Conservation (phyloP, 2,797 vertebrate genomes). For the Cyclopterus lumpus region DNA sequence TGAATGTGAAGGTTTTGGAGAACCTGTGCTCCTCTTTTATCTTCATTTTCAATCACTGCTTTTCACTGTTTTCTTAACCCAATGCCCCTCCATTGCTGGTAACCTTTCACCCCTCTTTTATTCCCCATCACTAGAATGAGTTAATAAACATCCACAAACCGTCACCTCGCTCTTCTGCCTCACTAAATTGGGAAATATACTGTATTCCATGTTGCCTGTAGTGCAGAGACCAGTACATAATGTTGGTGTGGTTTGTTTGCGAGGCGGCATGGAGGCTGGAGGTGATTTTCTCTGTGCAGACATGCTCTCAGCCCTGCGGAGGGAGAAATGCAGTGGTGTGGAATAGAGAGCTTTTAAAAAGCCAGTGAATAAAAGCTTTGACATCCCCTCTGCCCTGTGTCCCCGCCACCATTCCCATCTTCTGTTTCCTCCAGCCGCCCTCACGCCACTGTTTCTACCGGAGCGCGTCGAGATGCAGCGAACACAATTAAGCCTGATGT, state of each 20-base stretch:
- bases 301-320: slow-evolving; percentile 48
- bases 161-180: not conserved
- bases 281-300: slow-evolving; percentile 57
- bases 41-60: slow-evolving; percentile 7
- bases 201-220: slow-evolving; percentile 17
- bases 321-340: slow-evolving; percentile 48
- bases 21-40: slow-evolving; percentile 1
- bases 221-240: slow-evolving; percentile 27
- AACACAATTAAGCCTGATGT: slow-evolving; percentile 77
- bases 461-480: slow-evolving; percentile 61
- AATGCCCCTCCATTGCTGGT: not conserved
- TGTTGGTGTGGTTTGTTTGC: slow-evolving; percentile 44
- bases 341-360: slow-evolving; percentile 80
- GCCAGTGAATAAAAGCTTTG: slow-evolving; percentile 84
- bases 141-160: slow-evolving; percentile 7
- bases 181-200: slow-evolving; percentile 11
- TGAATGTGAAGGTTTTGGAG: not conserved
- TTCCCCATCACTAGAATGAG: slow-evolving; percentile 17
- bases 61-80: slow-evolving; percentile 3
- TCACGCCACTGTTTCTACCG: slow-evolving; percentile 63
- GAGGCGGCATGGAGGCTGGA: slow-evolving; percentile 44
- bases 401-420: slow-evolving; percentile 41
- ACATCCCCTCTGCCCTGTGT: slow-evolving; percentile 77
- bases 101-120: not conserved
- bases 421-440: slow-evolving; percentile 55